These are phyloP conservation scores for Octodon degus DNA, from an alignment of 2,113 vertebrate species.

Conservation along the genomic window DNA sequence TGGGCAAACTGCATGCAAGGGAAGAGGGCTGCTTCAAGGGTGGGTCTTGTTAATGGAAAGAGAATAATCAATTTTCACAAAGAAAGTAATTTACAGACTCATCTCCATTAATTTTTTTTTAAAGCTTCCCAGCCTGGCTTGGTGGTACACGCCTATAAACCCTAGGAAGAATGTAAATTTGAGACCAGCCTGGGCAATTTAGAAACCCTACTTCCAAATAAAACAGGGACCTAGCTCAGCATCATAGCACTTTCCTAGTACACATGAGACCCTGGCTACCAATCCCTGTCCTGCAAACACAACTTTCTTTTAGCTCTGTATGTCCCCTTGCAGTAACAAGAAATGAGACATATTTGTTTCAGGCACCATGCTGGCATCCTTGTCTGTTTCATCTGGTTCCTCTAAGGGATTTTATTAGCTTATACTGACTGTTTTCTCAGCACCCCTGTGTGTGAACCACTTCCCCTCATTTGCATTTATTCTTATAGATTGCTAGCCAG, in stretches of 20 bases:
- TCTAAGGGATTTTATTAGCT: background rate
- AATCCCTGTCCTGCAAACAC: background rate
- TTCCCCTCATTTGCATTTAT: constrained; percentile 7
- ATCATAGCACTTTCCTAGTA: background rate
- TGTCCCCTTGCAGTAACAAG: background rate
- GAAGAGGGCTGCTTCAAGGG: background rate
- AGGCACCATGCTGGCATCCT: background rate
- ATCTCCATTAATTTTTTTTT: background rate
- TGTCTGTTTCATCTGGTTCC: background rate
- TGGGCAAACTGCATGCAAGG: background rate
- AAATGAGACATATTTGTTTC: background rate
- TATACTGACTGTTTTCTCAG: background rate
- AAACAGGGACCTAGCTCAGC: background rate
- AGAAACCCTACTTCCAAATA: background rate
- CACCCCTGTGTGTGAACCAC: background rate
- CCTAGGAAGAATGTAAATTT: background rate
- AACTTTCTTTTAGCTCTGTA: background rate
- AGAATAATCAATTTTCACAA: background rate
- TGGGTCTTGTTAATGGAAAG: background rate
- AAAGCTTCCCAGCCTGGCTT: background rate
- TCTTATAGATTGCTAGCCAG: background rate
- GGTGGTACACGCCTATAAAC: background rate
- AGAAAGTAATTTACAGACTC: background rate
- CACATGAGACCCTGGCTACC: background rate
- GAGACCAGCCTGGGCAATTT: background rate